Base-by-base conservation (phyloP, 2,888 invertebrate species). In the Sesamia inferens region DNA sequence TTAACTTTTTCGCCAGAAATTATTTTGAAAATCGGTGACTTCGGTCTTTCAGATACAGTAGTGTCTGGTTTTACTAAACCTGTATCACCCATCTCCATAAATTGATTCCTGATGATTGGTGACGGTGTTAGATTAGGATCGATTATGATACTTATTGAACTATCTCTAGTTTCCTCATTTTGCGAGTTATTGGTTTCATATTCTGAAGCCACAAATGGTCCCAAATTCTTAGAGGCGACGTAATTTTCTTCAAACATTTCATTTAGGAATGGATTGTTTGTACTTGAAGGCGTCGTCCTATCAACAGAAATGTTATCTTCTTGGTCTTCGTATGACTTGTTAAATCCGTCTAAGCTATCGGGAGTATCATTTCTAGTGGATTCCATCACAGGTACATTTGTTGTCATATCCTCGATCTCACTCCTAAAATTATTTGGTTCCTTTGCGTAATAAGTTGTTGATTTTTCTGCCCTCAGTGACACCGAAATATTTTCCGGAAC, bases 21-120 rank as follows among this genome's bases (percentile, higher is more conserved):
- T 63, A 96, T 94, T 92, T 95, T 96, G 69, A 92, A 92, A n/a
- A 96, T 86, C 6, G 96, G 95, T 14, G 96, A 93, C 83, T 94
- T 96, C 22, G 96, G 94, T 79, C 95, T 89, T 81, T 83, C 83
- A 44, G 22, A 68, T 24, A 13, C 48, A 67, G 31, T 48, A 39
- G 54, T 31, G 10, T 83, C 61, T 39, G 95, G 94, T 82, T 94
- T 89, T 74, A 91, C 92, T 51, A 92, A 75, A 58, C 82, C 76
- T 66, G 86, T 71, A 11, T 88, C 70, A 55, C 92, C 91, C n/a
- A 83, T 71, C 6, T 90, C 88, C 59, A 91, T 83, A 74, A 94
- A 94, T 3, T 93, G 94, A 79, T 94, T 94, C 5, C 82, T 90
- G 70, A 87, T 87, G 44, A 78, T 71, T 65, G 89, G 85, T 22